These are phyloP conservation scores for Cecidostiba fungosa DNA, from an alignment of 2,888 invertebrate species.

Conservation along the genomic window DNA sequence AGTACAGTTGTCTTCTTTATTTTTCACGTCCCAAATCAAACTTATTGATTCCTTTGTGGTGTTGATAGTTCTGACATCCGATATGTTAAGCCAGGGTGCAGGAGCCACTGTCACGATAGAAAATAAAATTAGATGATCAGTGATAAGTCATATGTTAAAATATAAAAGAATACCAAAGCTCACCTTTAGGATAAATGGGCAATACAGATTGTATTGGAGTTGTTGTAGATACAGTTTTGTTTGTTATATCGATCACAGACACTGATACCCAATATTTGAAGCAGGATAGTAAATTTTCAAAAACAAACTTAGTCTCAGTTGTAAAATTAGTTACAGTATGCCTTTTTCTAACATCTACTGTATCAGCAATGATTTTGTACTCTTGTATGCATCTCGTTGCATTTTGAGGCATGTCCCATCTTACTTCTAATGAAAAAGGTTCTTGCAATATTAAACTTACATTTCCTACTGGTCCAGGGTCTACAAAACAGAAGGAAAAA, in stretches of 20 bases:
- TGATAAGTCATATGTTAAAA: conserved; percentile 32
- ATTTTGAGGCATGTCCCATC: conserved; percentile 69
- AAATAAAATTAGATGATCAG: not conserved
- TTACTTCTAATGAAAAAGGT: conserved; percentile 65
- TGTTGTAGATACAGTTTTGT: conserved; percentile 61
- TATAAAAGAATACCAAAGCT: not conserved
- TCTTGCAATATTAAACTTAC: conserved; percentile 64
- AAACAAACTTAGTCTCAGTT: conserved; percentile 62
- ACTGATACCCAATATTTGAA: conserved; percentile 68
- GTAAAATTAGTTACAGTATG: conserved; percentile 13
- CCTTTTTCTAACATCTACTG: conserved; percentile 43
- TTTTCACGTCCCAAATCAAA: conserved; percentile 70
- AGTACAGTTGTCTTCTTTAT: conserved; percentile 69
- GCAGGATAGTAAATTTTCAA: conserved; percentile 70
- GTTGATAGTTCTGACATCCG: conserved; percentile 13
- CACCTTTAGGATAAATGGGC: conserved; percentile 42
- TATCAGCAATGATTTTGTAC: conserved; percentile 68
- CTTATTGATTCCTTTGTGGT: conserved; percentile 62
- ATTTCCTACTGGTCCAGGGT: conserved; percentile 66
- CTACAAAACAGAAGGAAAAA: too few relatives aligned
- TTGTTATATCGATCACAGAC: conserved; percentile 66
- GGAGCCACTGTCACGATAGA: conserved; percentile 6
- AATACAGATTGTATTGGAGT: conserved; percentile 33
- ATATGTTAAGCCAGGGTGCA: conserved; percentile 33
- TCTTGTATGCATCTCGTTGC: conserved; percentile 69